Evolutionary conservation across 2,113 vertebrate species (phyloP).

Genomic region (Pycnonotus jocosus): DNA sequence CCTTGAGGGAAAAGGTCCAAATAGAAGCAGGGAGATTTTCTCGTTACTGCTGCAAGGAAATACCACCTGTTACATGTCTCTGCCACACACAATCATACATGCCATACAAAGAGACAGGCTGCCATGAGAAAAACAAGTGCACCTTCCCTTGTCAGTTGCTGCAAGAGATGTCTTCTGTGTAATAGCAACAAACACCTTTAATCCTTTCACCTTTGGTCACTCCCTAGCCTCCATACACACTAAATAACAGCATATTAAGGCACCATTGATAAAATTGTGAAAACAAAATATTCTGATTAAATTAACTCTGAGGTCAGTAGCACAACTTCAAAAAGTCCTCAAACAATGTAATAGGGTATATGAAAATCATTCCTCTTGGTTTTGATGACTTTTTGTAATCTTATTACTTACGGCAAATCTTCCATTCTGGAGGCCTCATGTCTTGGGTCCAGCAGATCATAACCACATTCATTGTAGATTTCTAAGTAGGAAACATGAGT

Average conservation of each 20-base stretch:
- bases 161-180: background rate
- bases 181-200: background rate
- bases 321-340: background rate
- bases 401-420: slow-evolving; percentile 90
- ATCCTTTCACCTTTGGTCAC: background rate
- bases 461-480: slow-evolving; percentile 97
- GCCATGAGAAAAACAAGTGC: background rate
- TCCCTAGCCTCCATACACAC: background rate
- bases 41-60: background rate
- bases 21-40: background rate
- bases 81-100: background rate
- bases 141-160: background rate
- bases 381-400: background rate
- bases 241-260: background rate
- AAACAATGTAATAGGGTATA: background rate
- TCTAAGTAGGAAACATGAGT: slow-evolving; percentile 94
- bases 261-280: background rate
- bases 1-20: background rate
- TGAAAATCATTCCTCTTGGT: background rate
- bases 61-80: background rate
- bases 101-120: background rate
- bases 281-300: background rate
- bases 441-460: slow-evolving; percentile 88
- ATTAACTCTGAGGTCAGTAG: background rate
- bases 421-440: slow-evolving; percentile 87